These are phyloP conservation scores for Microcebus griseorufus DNA, from an alignment of 2,113 vertebrate genomes.

Conservation along the genomic window DNA sequence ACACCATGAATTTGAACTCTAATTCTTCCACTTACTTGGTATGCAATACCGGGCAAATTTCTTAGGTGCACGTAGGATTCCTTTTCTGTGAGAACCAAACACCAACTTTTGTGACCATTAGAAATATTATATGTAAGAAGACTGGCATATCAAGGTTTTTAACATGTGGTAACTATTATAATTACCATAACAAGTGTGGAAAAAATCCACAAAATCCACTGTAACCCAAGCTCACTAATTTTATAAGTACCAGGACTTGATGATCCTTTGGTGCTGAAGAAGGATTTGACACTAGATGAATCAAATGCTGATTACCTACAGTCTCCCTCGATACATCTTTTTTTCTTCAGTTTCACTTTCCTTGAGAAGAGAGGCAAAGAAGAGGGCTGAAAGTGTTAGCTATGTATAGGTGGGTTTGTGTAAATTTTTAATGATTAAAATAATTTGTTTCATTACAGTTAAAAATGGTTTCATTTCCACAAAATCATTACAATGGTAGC, in stretches of 20 bases:
- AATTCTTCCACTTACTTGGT: not conserved
- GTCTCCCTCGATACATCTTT: not conserved
- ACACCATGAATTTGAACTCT: not conserved
- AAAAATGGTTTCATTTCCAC: not conserved
- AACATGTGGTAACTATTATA: not conserved
- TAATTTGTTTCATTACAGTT: not conserved
- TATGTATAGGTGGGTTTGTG: not conserved
- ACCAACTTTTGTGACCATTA: not conserved
- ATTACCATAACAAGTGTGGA: not conserved
- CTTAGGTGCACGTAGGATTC: not conserved
- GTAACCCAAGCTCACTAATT: not conserved
- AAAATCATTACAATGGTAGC: conserved; percentile 1
- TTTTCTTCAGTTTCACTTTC: not conserved
- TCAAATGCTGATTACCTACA: not conserved
- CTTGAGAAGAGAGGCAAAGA: not conserved
- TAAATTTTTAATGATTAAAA: not conserved
- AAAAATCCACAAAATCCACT: not conserved
- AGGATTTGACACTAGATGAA: not conserved
- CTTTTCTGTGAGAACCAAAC: not conserved
- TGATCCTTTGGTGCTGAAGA: not conserved
- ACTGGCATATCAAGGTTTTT: not conserved
- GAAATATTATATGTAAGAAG: not conserved
- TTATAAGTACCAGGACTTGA: not conserved
- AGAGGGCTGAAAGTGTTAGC: not conserved
- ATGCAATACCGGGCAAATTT: not conserved